A percentile compares a stretch with the other conserved stretches of the same genome.
Conservation (phyloP, 2,113 vertebrate genomes). For the Bagarius yarrelli region DNA sequence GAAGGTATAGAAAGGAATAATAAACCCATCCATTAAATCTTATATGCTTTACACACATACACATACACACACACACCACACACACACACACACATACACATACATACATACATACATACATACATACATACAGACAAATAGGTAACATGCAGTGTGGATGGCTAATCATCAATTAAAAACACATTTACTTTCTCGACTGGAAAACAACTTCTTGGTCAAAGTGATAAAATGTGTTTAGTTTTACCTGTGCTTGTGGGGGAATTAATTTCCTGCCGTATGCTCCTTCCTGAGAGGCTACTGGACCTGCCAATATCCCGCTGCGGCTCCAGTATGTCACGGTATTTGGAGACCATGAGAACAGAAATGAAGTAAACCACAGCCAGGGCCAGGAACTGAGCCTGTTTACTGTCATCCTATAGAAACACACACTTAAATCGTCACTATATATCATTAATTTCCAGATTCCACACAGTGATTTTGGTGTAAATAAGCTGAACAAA, state of each 20-base stretch:
- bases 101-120: not conserved
- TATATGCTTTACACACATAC: not conserved
- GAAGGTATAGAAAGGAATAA: not conserved
- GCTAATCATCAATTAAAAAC: not conserved
- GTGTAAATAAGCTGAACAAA: not conserved
- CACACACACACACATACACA: not conserved
- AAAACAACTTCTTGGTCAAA: not conserved
- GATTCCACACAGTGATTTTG: too few relatives aligned
- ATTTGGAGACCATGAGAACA: slow-evolving; percentile 98
- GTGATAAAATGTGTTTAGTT: not conserved
- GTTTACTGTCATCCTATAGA: slow-evolving; percentile 93
- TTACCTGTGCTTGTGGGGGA: slow-evolving; percentile 98
- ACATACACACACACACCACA: not conserved
- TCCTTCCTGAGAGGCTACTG: slow-evolving; percentile 89
- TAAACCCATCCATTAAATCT: not conserved
- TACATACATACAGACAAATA: not conserved
- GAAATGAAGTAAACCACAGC: slow-evolving; percentile 99
- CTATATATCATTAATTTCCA: not conserved
- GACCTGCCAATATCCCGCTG: slow-evolving; percentile 91
- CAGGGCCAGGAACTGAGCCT: slow-evolving; percentile 95
- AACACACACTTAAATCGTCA: slow-evolving; percentile 11
- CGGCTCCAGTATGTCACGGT: slow-evolving; percentile 95
- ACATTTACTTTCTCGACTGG: not conserved
- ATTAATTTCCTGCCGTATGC: slow-evolving; percentile 97
- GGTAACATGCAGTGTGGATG: not conserved